phyloP scores from a whole-genome alignment of 35 echinoderm and acorn worm species.

The Apostichopus parvimensis region DNA sequence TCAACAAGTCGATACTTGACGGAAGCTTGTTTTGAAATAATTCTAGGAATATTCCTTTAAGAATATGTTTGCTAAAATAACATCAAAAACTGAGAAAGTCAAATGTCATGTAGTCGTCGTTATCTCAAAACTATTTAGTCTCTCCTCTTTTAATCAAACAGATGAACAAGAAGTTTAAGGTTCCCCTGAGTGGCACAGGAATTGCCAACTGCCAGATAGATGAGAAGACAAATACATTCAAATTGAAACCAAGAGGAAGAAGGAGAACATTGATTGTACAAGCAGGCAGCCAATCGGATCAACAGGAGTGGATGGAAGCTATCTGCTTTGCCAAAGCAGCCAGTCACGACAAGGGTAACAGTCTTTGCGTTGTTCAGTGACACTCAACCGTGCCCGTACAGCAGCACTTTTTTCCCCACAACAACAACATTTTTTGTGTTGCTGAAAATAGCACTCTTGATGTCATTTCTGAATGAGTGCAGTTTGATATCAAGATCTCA shows the following conservation, averaged over 20 bases:
- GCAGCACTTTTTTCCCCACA: background rate
- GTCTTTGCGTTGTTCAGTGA: slow-evolving; percentile 82
- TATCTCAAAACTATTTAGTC: no score
- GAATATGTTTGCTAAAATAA: no score
- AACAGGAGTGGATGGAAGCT: slow-evolving; percentile 93
- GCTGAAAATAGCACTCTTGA: no score
- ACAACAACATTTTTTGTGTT: no score
- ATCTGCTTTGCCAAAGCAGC: slow-evolving; percentile 96
- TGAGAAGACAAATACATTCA: slow-evolving; percentile 76
- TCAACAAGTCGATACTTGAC: no score
- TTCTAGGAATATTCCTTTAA: no score
- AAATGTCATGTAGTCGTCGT: no score
- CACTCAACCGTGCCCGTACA: background rate
- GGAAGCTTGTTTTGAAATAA: no score
- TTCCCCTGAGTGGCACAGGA: slow-evolving; percentile 86
- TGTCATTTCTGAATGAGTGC: background rate
- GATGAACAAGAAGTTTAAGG: slow-evolving; percentile 64
- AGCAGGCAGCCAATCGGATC: slow-evolving; percentile 73
- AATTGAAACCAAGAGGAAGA: slow-evolving; percentile 76
- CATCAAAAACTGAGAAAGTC: no score
- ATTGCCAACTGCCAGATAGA: slow-evolving; percentile 76
- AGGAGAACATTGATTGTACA: slow-evolving; percentile 80
- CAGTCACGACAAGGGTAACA: slow-evolving; percentile 71
- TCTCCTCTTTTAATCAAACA: slow-evolving; percentile 2
- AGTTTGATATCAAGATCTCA: background rate